phyloP scores from a whole-genome alignment of 2,797 vertebrate genomes.

The Epinephelus awoara region DNA sequence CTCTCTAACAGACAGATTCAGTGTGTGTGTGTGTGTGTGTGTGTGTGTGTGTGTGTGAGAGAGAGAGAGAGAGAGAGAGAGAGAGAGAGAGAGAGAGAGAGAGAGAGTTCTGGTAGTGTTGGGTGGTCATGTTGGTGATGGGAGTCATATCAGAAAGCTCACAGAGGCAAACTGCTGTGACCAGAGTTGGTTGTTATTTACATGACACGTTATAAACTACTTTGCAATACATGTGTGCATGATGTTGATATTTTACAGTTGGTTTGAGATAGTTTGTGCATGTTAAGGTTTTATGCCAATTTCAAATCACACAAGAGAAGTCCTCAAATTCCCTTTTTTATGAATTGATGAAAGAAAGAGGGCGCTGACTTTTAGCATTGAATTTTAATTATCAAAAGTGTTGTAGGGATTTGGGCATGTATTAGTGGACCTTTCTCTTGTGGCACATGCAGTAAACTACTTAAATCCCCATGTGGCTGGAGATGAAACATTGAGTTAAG shows the following conservation, averaged over 20 bases:
- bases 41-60: background rate
- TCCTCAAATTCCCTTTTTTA: background rate
- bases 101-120: constrained; percentile 8
- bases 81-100: background rate
- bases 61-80: background rate
- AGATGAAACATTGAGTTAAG: background rate
- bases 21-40: background rate
- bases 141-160: constrained; percentile 11
- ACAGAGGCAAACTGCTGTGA: background rate
- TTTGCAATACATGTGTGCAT: background rate
- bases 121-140: background rate
- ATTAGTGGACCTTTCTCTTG: background rate
- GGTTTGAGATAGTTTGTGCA: background rate
- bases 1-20: constrained; percentile 1
- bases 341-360: background rate
- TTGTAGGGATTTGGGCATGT: background rate
- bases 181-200: background rate
- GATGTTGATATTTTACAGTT: background rate
- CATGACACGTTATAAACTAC: background rate
- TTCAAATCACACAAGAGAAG: background rate
- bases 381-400: background rate
- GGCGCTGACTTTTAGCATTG: background rate
- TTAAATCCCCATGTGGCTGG: background rate
- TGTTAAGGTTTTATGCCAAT: background rate
- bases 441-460: background rate